phyloP scores from a whole-genome alignment of 2,888 invertebrate species.

The Thelaira solivaga region DNA sequence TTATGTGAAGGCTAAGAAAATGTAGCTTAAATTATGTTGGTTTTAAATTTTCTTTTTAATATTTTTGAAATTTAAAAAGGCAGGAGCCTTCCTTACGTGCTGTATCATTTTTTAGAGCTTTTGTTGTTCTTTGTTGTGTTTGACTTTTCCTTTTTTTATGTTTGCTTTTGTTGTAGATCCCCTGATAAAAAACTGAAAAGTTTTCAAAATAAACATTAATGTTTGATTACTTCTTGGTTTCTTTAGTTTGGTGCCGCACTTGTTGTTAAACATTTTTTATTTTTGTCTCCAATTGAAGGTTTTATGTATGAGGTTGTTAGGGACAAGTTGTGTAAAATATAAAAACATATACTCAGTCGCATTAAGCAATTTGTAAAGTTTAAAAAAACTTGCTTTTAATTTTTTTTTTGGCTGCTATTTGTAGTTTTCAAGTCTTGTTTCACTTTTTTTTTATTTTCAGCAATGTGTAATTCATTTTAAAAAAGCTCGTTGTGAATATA shows the following conservation, averaged over 20 bases:
- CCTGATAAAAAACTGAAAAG: background rate
- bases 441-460: background rate
- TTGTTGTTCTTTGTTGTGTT: background rate
- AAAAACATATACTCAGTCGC: too few species aligned
- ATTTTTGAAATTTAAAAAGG: too few species aligned
- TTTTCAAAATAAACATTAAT: slow-evolving; percentile 35
- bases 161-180: background rate
- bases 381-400: slow-evolving; percentile 23
- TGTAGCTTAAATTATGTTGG: too few species aligned
- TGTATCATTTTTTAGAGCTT: too few species aligned
- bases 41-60: too few species aligned
- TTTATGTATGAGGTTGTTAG: too few species aligned
- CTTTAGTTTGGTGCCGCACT: slow-evolving; percentile 40
- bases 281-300: background rate
- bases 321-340: background rate
- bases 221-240: slow-evolving; percentile 31
- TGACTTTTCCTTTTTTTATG: background rate
- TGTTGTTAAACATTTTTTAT: slow-evolving; percentile 42
- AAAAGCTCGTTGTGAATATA: slow-evolving; percentile 47
- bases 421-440: too few species aligned
- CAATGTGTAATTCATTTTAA: background rate
- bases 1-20: too few species aligned
- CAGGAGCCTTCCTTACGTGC: too few species aligned
- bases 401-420: background rate
- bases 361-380: slow-evolving; percentile 41